Conservation (phyloP, 2,888 invertebrate species). For the Apamea sordens region DNA sequence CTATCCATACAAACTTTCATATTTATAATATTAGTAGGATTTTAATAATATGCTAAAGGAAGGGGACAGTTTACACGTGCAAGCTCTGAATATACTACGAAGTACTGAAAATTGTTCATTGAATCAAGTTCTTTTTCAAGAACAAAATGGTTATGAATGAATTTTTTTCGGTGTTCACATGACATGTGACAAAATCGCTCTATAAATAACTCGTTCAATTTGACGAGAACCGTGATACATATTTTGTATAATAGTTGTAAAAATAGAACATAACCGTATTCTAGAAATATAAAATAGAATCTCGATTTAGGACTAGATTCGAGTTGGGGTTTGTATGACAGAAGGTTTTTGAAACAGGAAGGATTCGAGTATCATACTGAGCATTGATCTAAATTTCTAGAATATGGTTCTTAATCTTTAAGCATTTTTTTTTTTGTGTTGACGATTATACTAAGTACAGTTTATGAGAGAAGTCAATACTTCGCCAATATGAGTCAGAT, state of each 20-base stretch:
- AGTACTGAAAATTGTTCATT: neutral
- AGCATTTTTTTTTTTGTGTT: neutral
- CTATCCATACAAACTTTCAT: too few relatives aligned
- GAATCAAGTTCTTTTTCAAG: constrained; percentile 12
- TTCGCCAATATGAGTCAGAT: constrained; percentile 49
- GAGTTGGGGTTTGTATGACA: neutral
- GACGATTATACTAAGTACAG: constrained; percentile 34
- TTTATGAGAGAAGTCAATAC: constrained; percentile 11
- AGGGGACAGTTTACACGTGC: constrained; percentile 41
- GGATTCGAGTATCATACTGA: neutral
- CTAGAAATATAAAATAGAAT: constrained; percentile 2
- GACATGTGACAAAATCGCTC: neutral
- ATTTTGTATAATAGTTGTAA: constrained; percentile 8
- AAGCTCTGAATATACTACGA: neutral
- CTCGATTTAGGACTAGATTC: neutral
- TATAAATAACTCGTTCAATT: constrained; percentile 14
- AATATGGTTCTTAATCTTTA: constrained; percentile 1
- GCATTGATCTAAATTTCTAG: neutral
- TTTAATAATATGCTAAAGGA: constrained; percentile 37
- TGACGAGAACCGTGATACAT: constrained; percentile 20
- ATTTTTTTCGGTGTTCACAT: neutral
- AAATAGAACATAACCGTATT: constrained; percentile 44
- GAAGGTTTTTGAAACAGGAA: neutral
- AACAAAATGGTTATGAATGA: neutral
- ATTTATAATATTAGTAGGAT: neutral